Conservation (phyloP, 2,113 vertebrate genomes). For the Aythya baeri region DNA sequence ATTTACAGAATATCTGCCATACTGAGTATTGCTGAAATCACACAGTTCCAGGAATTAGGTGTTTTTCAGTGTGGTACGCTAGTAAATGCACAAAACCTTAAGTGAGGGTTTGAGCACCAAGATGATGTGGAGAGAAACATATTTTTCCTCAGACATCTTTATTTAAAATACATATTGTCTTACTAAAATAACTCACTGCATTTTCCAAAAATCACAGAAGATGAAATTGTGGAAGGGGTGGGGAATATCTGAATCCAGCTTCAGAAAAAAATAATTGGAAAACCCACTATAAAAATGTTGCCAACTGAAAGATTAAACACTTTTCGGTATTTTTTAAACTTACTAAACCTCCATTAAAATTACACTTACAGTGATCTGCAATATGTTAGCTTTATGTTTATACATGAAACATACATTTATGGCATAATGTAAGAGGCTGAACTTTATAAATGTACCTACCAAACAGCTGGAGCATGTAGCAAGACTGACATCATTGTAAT, state of each 20-base stretch:
- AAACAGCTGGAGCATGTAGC: conserved; percentile 77
- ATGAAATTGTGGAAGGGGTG: conserved; percentile 3
- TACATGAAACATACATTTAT: conserved; percentile 76
- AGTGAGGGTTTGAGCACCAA: conserved; percentile 58
- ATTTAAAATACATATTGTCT: conserved; percentile 72
- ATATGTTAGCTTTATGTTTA: conserved; percentile 79
- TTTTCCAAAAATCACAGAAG: conserved; percentile 71
- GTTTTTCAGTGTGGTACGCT: conserved; percentile 19
- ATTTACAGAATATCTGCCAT: neutral
- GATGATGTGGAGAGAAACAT: conserved; percentile 54
- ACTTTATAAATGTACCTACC: conserved; percentile 80
- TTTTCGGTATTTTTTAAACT: conserved; percentile 79
- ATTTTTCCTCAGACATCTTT: conserved; percentile 65
- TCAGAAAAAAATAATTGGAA: conserved; percentile 45
- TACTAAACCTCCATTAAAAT: conserved; percentile 80
- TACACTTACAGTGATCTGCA: conserved; percentile 78
- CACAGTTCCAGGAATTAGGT: conserved; percentile 24
- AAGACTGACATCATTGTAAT: conserved; percentile 75
- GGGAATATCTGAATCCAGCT: conserved; percentile 36
- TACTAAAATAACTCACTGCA: conserved; percentile 66
- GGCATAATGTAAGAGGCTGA: conserved; percentile 74
- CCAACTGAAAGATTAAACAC: conserved; percentile 78
- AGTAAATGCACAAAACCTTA: conserved; percentile 18
- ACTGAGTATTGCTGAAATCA: neutral
- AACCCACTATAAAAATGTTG: conserved; percentile 61